These are phyloP conservation scores for Colistium nudipinnis DNA, from an alignment of 2,113 vertebrate genomes.

Conservation along the genomic window DNA sequence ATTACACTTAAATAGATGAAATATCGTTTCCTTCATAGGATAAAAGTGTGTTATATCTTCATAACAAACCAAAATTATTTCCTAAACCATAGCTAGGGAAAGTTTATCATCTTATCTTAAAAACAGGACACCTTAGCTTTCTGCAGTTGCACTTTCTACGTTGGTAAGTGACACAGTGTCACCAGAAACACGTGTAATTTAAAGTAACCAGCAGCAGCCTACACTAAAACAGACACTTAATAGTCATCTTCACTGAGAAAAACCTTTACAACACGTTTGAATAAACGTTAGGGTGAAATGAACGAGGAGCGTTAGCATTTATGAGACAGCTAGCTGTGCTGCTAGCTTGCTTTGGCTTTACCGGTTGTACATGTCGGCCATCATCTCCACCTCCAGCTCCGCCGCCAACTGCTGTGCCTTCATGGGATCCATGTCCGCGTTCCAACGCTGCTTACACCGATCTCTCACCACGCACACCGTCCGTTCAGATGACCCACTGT, in stretches of 20 bases:
- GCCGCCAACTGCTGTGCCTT: conserved; percentile 95
- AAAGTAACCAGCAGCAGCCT: too few species aligned
- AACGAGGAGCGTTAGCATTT: neutral
- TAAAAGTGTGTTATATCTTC: too few species aligned
- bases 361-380: conserved; percentile 99
- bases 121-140: too few species aligned
- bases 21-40: too few species aligned
- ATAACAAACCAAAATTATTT: too few species aligned
- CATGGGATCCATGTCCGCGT: conserved; percentile 88
- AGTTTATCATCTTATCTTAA: too few species aligned
- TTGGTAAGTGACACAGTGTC: neutral
- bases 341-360: conserved; percentile 64
- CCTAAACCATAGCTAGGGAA: too few species aligned
- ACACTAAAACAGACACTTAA: too few species aligned
- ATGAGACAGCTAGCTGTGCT: neutral
- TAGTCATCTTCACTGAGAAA: neutral
- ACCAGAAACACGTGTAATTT: neutral
- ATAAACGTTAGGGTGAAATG: neutral
- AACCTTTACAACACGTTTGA: neutral
- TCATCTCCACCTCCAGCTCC: conserved; percentile 98
- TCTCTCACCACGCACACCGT: neutral
- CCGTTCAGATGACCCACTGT: conserved; percentile 25
- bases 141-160: neutral
- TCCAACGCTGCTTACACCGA: neutral
- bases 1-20: too few species aligned